Base-by-base conservation (phyloP, 2,888 invertebrate species). In the Ochropleura plecta region DNA sequence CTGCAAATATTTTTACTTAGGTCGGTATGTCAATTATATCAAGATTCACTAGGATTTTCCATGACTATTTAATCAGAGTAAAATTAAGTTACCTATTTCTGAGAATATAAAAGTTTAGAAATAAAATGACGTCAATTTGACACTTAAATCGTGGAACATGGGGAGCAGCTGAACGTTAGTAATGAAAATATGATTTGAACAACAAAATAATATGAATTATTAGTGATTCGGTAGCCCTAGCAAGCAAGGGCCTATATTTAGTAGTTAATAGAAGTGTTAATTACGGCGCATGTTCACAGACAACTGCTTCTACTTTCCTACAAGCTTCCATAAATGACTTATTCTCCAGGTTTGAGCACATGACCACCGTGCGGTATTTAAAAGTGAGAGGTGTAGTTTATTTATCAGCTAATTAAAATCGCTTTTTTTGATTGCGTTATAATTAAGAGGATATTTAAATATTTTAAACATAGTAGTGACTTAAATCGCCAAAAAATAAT, bases 221-320 rank as follows among this genome's bases (percentile, higher is more conserved):
- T 16, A 30, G 18, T 64, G 20, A 9, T 18, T 18, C 1, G 64
- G 8, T 44, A 80, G 14, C 82, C 81, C 79, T 72, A 78, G 20
- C 78, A 60, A 76, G 42, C 44, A 42, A 44, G 73, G 60, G 42
- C 63, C 79, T 81, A 81, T 83, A 77, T 75, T 78, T 76, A 87
- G 76, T 57, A 40, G 51, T 68, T 30, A 63, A 62, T 76, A 70
- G 46, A 76, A 82, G 82, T 83, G 82, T 79, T 86, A 87, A 87
- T 86, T 86, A 82, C 69, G 70, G 85, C 79, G 51, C 66, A 70
- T 85, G 70, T 76, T n/a, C 67, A 75, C 9, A 73, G 64, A 79
- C 83, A 78, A 70, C 78, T 76, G 74, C 78, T 68, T 82, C 83
- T 73, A 84, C 86, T 90, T 86, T 86, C 85, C 65, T 82, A 70